Percentiles rank a stretch among this genome's conserved stretches.
phyloP scores from a whole-genome alignment of 2,888 invertebrate genomes.

The Monoplex corrugatus region DNA sequence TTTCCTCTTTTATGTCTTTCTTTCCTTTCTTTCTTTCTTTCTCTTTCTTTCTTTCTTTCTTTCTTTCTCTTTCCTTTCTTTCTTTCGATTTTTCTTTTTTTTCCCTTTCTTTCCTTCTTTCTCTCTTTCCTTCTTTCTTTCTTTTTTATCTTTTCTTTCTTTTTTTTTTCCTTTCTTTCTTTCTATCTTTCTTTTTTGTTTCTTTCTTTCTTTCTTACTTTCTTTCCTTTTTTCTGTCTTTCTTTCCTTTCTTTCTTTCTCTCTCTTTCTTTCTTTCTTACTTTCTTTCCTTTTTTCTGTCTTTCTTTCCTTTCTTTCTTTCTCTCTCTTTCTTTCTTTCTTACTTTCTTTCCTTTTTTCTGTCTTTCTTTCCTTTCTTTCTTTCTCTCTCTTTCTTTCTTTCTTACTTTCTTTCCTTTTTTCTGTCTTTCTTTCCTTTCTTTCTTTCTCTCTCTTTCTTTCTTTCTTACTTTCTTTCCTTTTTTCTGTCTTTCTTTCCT shows the following conservation, averaged over 20 bases:
- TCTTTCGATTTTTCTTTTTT: background rate
- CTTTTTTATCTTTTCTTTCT: background rate
- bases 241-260: background rate
- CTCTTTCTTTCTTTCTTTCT: background rate
- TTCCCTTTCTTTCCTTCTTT: background rate
- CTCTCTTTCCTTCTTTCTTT: background rate
- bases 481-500: no score
- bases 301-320: background rate
- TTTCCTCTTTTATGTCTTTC: background rate
- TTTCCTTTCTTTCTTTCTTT: background rate
- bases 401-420: background rate
- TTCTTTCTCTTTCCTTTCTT: background rate
- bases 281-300: background rate
- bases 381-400: background rate
- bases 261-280: background rate
- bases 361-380: background rate
- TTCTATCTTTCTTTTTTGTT: background rate
- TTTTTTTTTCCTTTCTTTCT: background rate
- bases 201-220: background rate
- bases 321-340: slow-evolving; percentile 30
- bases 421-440: background rate
- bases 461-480: no score
- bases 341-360: background rate
- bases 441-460: no score
- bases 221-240: background rate